Conservation (phyloP, 1,140 invertebrate genomes). For the Halictus rubicundus region DNA sequence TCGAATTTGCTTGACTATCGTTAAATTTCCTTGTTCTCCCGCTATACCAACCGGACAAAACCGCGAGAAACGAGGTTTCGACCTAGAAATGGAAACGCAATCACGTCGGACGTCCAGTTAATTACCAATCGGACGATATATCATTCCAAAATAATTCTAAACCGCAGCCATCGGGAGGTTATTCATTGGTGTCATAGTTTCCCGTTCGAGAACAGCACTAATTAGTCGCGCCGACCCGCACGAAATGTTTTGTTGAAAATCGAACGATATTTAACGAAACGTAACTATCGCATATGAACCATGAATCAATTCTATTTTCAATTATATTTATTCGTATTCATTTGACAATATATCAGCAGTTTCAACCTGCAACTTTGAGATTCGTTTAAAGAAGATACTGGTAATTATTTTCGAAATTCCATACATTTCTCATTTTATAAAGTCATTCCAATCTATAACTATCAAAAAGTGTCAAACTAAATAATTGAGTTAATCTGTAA, state of each 20-base stretch:
- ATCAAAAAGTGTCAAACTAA: too few species aligned
- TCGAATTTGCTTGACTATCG: too few species aligned
- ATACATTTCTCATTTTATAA: too few species aligned
- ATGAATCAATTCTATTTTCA: too few species aligned
- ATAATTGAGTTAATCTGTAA: too few species aligned
- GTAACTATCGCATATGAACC: too few species aligned
- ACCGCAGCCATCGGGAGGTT: not conserved
- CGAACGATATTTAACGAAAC: not conserved
- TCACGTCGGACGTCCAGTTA: conserved; percentile 23
- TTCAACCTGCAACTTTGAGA: too few species aligned
- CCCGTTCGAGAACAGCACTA: not conserved
- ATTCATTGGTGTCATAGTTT: not conserved
- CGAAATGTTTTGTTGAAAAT: not conserved
- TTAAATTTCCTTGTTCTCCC: not conserved
- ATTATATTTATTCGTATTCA: too few species aligned
- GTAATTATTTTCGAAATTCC: too few species aligned
- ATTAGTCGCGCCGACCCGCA: not conserved
- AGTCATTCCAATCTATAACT: too few species aligned
- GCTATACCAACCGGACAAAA: not conserved
- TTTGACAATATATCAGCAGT: too few species aligned
- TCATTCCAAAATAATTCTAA: conserved; percentile 32
- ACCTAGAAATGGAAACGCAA: conserved; percentile 30
- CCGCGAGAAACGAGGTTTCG: not conserved
- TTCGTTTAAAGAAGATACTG: too few species aligned
- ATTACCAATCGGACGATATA: conserved; percentile 20